phyloP scores from a whole-genome alignment of 2,113 vertebrate species.

The Chrysochloris asiatica region DNA sequence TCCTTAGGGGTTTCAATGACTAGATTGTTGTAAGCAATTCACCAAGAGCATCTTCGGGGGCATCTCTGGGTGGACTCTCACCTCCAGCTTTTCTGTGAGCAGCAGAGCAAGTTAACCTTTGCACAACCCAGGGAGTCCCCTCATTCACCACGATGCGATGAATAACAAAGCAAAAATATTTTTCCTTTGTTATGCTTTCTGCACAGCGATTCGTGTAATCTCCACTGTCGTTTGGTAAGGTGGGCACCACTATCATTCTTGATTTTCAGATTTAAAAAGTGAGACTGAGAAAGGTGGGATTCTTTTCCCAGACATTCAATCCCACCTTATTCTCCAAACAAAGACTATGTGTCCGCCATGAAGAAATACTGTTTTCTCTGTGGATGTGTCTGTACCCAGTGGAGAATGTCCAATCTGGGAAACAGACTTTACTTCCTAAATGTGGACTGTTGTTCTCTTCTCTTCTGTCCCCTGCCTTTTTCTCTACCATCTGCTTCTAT shows the following conservation, averaged over 20 bases:
- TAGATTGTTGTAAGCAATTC: not conserved
- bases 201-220: not conserved
- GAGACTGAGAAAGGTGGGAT: not conserved
- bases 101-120: not conserved
- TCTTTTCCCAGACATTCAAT: not conserved
- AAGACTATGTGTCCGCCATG: fast-evolving
- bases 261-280: not conserved
- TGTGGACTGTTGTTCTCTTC: not conserved
- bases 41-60: too few relatives aligned
- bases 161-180: too few relatives aligned
- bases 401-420: not conserved
- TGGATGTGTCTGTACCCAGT: not conserved
- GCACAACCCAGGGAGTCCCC: not conserved
- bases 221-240: not conserved
- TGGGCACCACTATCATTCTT: not conserved
- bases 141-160: fast-evolving
- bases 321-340: fast-evolving
- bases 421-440: fast-evolving
- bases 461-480: not conserved
- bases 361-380: not conserved
- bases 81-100: too few relatives aligned
- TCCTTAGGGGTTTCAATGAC: not conserved
- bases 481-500: not conserved
- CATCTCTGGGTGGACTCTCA: not conserved
- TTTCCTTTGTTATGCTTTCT: too few relatives aligned